Conservation (phyloP, 1,140 invertebrate genomes). For the Pristionchus pacificus region DNA sequence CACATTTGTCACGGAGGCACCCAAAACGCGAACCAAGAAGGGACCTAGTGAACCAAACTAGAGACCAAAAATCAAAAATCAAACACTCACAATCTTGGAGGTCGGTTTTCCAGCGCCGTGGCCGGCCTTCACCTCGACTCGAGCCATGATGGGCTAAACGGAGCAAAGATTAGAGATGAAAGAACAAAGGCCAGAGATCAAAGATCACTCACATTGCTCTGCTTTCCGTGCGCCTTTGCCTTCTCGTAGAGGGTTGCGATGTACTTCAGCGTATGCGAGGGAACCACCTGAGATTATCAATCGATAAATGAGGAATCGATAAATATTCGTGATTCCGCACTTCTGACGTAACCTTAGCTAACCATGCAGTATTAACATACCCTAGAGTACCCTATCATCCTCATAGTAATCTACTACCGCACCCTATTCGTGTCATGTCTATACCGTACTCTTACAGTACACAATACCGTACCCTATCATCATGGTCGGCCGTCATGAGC, state of each 20-base stretch:
- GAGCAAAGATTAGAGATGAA: not conserved
- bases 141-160: constrained; percentile 79
- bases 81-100: constrained; percentile 72
- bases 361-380: too few relatives aligned
- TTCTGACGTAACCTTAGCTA: too few relatives aligned
- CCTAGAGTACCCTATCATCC: too few relatives aligned
- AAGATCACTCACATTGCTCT: not conserved
- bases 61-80: not conserved
- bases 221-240: constrained; percentile 60
- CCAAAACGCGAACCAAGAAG: too few relatives aligned
- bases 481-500: constrained; percentile 90
- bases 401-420: too few relatives aligned
- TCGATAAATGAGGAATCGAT: constrained; percentile 70
- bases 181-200: too few relatives aligned
- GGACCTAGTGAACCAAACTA: not conserved
- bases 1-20: too few relatives aligned
- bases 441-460: too few relatives aligned
- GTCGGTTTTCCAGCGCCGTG: constrained; percentile 94
- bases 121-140: constrained; percentile 88
- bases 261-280: constrained; percentile 89
- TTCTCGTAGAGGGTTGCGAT: constrained; percentile 82
- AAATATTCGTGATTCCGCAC: constrained; percentile 77
- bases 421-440: too few relatives aligned
- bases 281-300: constrained; percentile 72
- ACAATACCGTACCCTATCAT: constrained; percentile 86